Evolutionary conservation across 1,140 invertebrate species (phyloP).

Genomic region (Heliconius congener): DNA sequence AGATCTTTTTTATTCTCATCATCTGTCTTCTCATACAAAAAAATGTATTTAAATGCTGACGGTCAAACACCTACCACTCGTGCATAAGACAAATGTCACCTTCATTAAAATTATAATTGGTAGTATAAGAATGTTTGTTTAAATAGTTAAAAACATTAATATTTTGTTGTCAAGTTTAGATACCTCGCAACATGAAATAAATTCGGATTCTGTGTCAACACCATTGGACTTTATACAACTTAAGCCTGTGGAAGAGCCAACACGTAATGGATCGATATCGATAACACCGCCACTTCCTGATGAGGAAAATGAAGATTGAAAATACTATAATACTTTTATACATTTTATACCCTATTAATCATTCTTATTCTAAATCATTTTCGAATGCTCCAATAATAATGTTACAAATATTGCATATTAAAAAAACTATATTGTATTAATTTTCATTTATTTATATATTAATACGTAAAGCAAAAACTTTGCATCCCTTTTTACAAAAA

Average conservation of each 20-base stretch:
- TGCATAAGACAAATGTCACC: background rate
- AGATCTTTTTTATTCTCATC: background rate
- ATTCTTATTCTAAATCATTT: no score
- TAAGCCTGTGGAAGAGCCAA: background rate
- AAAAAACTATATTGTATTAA: no score
- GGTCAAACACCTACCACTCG: no score
- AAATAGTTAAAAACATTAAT: background rate
- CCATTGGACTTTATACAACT: slow-evolving; percentile 11
- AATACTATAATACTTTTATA: background rate
- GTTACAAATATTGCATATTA: no score
- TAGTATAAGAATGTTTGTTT: no score
- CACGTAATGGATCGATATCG: background rate
- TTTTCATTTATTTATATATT: no score
- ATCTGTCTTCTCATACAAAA: no score
- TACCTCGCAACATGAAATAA: background rate
- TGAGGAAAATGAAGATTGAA: background rate
- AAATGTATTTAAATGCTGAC: no score
- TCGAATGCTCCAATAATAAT: no score
- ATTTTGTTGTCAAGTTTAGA: background rate
- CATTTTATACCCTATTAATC: background rate
- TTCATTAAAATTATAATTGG: background rate
- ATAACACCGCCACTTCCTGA: background rate
- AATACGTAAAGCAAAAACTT: no score
- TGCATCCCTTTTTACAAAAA: no score
- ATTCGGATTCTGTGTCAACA: background rate